A percentile compares a stretch with the other conserved stretches of the same genome.
These are phyloP conservation scores for Squalus acanthias DNA, from an alignment of 2,797 vertebrate genomes.

Conservation along the genomic window DNA sequence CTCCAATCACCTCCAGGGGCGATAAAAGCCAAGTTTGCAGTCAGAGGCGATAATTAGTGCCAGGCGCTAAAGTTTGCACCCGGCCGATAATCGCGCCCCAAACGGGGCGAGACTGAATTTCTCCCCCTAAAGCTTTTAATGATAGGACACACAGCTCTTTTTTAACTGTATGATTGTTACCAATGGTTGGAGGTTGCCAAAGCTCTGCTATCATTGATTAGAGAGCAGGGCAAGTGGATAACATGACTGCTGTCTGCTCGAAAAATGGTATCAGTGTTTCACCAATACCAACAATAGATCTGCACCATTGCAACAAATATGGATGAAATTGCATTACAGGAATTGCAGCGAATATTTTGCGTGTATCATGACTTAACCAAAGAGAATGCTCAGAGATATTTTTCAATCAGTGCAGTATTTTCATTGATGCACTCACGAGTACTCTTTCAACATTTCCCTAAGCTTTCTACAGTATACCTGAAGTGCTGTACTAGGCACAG, in stretches of 20 bases:
- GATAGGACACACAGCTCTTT: too few species aligned
- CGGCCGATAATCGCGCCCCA: too few species aligned
- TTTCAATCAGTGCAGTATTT: neutral
- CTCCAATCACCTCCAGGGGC: too few species aligned
- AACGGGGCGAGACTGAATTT: too few species aligned
- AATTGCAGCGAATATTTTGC: neutral
- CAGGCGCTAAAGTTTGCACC: too few species aligned
- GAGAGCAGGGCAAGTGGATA: neutral
- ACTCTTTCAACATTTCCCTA: neutral
- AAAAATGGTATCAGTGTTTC: neutral
- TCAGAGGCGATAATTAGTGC: too few species aligned
- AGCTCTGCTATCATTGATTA: neutral
- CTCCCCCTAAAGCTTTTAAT: too few species aligned
- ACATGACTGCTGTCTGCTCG: neutral
- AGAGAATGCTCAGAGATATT: neutral
- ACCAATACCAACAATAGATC: neutral
- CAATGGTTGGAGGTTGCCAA: too few species aligned
- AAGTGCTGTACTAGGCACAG: neutral
- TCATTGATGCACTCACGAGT: neutral
- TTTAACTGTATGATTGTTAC: too few species aligned
- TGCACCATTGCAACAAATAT: neutral
- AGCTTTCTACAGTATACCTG: neutral
- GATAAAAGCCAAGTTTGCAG: too few species aligned
- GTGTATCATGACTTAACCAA: neutral
- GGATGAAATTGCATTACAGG: neutral